These are phyloP conservation scores for Ochropleura plecta DNA, from an alignment of 2,888 invertebrate species.

Conservation along the genomic window DNA sequence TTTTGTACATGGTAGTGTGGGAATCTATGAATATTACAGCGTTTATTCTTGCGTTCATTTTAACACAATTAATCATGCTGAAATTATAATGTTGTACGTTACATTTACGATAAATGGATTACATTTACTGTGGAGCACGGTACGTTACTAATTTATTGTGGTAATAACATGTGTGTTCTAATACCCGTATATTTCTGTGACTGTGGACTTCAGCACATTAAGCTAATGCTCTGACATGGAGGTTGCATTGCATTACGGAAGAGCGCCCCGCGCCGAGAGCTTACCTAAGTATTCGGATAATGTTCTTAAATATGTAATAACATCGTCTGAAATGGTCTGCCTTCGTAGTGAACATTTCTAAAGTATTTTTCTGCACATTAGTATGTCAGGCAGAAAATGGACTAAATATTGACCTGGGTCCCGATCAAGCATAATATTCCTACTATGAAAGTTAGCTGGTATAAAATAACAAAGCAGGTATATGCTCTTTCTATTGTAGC, in stretches of 20 bases:
- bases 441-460: slow-evolving; percentile 14
- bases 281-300: slow-evolving; percentile 29
- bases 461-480: no score
- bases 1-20: slow-evolving; percentile 45
- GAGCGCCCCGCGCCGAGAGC: slow-evolving; percentile 21
- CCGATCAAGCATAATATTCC: slow-evolving; percentile 49
- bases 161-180: not conserved
- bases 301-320: slow-evolving; percentile 21
- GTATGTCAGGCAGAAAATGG: slow-evolving; percentile 21
- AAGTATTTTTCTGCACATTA: slow-evolving; percentile 31
- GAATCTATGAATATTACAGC: slow-evolving; percentile 50
- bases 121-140: slow-evolving; percentile 2
- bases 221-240: slow-evolving; percentile 41
- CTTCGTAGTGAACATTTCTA: slow-evolving; percentile 12
- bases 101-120: slow-evolving; percentile 18
- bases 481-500: no score
- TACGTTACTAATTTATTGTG: slow-evolving; percentile 20
- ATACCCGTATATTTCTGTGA: slow-evolving; percentile 13
- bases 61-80: slow-evolving; percentile 34
- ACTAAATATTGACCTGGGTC: slow-evolving; percentile 31
- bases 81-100: slow-evolving; percentile 11
- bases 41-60: slow-evolving; percentile 50
- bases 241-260: slow-evolving; percentile 37
- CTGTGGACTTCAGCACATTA: slow-evolving; percentile 20
- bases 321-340: slow-evolving; percentile 8